Conservation (phyloP, 2,113 vertebrate genomes). For the Glaucomys volans region DNA sequence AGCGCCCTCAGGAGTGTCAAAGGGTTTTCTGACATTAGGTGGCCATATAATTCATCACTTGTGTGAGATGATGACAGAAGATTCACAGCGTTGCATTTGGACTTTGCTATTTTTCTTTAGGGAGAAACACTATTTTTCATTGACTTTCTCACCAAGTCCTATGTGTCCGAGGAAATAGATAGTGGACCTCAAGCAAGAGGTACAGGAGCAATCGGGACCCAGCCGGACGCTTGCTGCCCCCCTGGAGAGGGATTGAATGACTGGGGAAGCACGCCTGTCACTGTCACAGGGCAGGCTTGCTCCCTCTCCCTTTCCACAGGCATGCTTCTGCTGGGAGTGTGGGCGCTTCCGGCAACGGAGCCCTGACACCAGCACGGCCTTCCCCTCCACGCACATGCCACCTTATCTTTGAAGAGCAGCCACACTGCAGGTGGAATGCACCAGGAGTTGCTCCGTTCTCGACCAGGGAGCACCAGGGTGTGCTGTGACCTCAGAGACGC, state of each 20-base stretch:
- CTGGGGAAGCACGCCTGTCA: not conserved
- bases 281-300: not conserved
- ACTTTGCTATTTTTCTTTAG: not conserved
- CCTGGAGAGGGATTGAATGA: not conserved
- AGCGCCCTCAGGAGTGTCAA: not conserved
- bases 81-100: not conserved
- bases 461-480: not conserved
- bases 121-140: too few species aligned
- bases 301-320: not conserved
- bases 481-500: too few species aligned
- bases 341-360: not conserved
- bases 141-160: not conserved
- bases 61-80: not conserved
- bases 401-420: not conserved
- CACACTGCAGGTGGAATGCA: not conserved
- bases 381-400: not conserved
- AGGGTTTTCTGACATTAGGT: not conserved
- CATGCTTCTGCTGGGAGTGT: not conserved
- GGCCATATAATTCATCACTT: not conserved
- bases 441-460: not conserved
- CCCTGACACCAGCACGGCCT: not conserved
- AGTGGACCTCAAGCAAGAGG: not conserved
- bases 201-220: too few species aligned
- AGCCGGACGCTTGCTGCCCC: fast-evolving
- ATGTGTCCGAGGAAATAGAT: not conserved